A percentile compares a stretch with the other conserved stretches of the same genome.
phyloP scores from a whole-genome alignment of 2,888 invertebrate species.

The Microplitis deprimator region DNA sequence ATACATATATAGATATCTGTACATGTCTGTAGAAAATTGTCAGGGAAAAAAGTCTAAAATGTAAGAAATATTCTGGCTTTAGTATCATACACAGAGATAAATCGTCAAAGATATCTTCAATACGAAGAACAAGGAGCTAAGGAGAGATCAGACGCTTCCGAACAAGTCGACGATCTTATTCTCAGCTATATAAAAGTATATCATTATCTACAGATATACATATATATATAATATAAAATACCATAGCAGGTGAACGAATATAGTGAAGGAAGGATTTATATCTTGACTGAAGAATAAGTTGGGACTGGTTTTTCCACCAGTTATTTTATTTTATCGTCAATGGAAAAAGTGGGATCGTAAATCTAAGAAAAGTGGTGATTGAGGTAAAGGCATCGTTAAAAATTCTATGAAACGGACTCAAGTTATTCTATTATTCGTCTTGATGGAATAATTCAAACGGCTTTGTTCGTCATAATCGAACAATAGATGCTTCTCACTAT shows the following conservation, averaged over 20 bases:
- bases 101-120: slow-evolving; percentile 7
- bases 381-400: slow-evolving; percentile 22
- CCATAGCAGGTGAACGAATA: background rate
- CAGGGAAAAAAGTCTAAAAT: background rate
- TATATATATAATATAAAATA: background rate
- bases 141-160: background rate
- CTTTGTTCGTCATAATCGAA: slow-evolving; percentile 4
- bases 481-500: slow-evolving; percentile 1
- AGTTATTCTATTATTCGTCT: slow-evolving; percentile 1
- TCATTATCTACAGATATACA: background rate
- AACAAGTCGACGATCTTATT: slow-evolving; percentile 13
- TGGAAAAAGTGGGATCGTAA: slow-evolving; percentile 15
- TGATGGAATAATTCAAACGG: slow-evolving; percentile 13
- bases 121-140: slow-evolving; percentile 12
- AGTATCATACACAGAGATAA: slow-evolving; percentile 9
- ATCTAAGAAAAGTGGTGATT: background rate
- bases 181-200: slow-evolving; percentile 20
- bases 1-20: background rate
- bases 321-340: slow-evolving; percentile 28
- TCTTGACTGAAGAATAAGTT: background rate
- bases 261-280: slow-evolving; percentile 18
- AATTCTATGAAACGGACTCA: slow-evolving; percentile 20
- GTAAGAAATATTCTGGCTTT: background rate
- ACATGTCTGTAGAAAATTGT: background rate
- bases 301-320: slow-evolving; percentile 11